These are phyloP conservation scores for Galeopsomyia nigrocyanea DNA, from an alignment of 2,888 invertebrate genomes.

Conservation along the genomic window DNA sequence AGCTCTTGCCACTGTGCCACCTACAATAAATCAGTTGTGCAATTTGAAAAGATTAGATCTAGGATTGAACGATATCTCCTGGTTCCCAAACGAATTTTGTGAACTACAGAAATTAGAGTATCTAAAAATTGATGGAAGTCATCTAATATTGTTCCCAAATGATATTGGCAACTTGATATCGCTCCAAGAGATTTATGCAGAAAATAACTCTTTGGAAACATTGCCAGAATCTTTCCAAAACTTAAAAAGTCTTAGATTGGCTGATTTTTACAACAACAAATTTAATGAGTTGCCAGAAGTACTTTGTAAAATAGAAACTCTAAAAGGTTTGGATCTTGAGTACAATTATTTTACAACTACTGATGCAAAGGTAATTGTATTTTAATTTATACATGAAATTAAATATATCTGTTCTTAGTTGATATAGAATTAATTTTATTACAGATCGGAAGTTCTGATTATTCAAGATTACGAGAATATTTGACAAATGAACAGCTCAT, in stretches of 20 bases:
- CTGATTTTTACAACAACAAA: constrained; percentile 44
- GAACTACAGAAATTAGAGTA: constrained; percentile 32
- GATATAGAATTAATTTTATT: constrained; percentile 12
- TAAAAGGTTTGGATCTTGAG: constrained; percentile 44
- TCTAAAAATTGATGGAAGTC: constrained; percentile 41
- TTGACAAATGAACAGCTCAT: not conserved
- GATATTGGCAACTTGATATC: constrained; percentile 43
- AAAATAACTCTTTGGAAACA: constrained; percentile 26
- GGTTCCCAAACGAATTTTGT: constrained; percentile 48
- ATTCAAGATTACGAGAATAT: constrained; percentile 15
- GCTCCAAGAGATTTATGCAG: constrained; percentile 30
- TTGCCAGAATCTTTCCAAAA: constrained; percentile 44
- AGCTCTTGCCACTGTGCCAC: constrained; percentile 30
- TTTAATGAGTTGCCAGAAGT: constrained; percentile 39
- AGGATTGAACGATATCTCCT: constrained; percentile 39
- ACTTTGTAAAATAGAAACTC: constrained; percentile 10
- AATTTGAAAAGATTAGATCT: constrained; percentile 44
- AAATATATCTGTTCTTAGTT: not conserved
- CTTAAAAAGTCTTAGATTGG: constrained; percentile 34
- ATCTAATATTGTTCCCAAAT: constrained; percentile 35
- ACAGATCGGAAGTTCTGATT: constrained; percentile 32
- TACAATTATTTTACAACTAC: constrained; percentile 38
- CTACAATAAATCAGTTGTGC: constrained; percentile 22
- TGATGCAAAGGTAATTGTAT: constrained; percentile 29
- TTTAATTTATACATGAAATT: not conserved